These are phyloP conservation scores for Pelmatolapia mariae DNA, from an alignment of 2,113 vertebrate genomes.

Conservation along the genomic window DNA sequence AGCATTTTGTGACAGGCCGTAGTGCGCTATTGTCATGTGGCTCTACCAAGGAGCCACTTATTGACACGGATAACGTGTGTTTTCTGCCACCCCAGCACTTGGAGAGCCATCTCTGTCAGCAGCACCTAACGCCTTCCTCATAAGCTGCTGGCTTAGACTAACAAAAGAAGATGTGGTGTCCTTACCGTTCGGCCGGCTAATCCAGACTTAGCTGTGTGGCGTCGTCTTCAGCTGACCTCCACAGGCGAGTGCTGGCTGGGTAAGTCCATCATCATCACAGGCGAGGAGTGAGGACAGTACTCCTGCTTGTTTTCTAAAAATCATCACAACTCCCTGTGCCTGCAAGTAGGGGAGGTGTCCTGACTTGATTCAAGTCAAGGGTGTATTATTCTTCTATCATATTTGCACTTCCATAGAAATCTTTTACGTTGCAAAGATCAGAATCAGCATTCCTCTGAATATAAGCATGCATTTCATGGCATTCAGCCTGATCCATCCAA, in stretches of 20 bases:
- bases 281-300: slow-evolving; percentile 24
- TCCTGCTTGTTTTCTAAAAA: slow-evolving; percentile 27
- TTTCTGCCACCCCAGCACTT: slow-evolving; percentile 42
- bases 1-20: slow-evolving; percentile 36
- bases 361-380: slow-evolving; percentile 36
- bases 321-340: slow-evolving; percentile 30
- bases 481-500: slow-evolving; percentile 33
- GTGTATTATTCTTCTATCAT: slow-evolving; percentile 14
- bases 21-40: slow-evolving; percentile 22
- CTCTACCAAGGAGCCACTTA: slow-evolving; percentile 20
- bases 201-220: slow-evolving; percentile 74
- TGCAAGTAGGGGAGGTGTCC: slow-evolving; percentile 42
- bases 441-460: slow-evolving; percentile 30
- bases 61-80: slow-evolving; percentile 50
- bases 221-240: slow-evolving; percentile 73
- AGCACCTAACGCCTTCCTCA: slow-evolving; percentile 50
- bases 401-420: slow-evolving; percentile 16
- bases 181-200: slow-evolving; percentile 78
- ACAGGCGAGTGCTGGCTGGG: slow-evolving; percentile 59
- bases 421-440: slow-evolving; percentile 17
- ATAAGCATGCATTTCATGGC: neutral
- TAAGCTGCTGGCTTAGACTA: slow-evolving; percentile 67
- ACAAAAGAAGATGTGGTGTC: slow-evolving; percentile 70
- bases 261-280: slow-evolving; percentile 68
- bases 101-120: slow-evolving; percentile 39